These are phyloP conservation scores for Ornithorhynchus anatinus DNA, from an alignment of 2,113 vertebrate genomes.

Conservation along the genomic window DNA sequence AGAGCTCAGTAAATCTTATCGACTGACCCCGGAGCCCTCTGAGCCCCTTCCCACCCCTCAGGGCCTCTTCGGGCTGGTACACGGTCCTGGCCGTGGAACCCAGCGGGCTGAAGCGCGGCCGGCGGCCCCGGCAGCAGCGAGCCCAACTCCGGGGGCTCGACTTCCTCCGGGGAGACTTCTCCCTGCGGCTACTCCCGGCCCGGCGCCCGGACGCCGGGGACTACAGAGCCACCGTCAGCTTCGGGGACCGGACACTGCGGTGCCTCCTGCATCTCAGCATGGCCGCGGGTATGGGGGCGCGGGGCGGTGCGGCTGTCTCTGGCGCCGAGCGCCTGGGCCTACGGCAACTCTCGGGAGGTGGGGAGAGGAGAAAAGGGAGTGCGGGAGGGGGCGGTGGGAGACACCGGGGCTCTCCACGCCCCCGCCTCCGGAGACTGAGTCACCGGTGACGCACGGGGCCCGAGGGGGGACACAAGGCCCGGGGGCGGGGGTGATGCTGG, in stretches of 20 bases:
- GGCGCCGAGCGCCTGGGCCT: neutral
- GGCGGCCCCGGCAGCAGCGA: conserved; percentile 26
- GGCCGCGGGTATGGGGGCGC: conserved; percentile 16
- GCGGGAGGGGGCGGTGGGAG: conserved; percentile 9
- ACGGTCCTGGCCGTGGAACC: conserved; percentile 30
- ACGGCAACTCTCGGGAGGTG: neutral
- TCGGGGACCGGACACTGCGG: neutral
- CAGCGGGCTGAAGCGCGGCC: conserved; percentile 33
- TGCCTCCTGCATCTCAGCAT: conserved; percentile 47
- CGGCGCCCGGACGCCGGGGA: conserved; percentile 39
- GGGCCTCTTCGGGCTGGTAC: neutral
- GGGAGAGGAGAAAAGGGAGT: too few species aligned
- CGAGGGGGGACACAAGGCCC: too few species aligned
- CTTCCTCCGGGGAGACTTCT: conserved; percentile 53
- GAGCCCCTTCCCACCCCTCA: neutral
- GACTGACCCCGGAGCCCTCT: too few species aligned
- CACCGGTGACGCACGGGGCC: too few species aligned
- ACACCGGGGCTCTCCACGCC: conserved; percentile 4
- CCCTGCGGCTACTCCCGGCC: conserved; percentile 47
- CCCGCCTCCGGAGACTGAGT: too few species aligned
- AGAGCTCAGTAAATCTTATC: too few species aligned
- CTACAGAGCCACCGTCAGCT: conserved; percentile 24
- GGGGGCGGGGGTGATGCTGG: neutral
- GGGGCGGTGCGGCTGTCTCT: neutral
- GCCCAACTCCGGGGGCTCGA: conserved; percentile 24